A percentile compares a stretch with the other conserved stretches of the same genome.
Conservation (phyloP, 2,797 vertebrate species). For the Silurus aristotelis region DNA sequence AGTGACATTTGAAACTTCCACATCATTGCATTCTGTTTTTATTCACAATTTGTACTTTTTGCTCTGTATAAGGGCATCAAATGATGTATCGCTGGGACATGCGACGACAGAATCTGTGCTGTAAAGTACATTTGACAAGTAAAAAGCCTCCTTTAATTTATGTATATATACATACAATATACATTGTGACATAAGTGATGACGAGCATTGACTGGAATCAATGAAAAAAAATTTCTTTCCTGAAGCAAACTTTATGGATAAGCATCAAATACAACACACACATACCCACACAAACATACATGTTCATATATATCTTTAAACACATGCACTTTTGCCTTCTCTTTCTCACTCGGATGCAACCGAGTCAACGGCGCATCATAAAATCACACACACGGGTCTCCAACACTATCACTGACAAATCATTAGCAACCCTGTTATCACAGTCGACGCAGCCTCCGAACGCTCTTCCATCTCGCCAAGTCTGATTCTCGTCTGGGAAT, state of each 20-base stretch:
- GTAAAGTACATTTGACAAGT: too few relatives aligned
- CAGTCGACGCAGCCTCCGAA: neutral
- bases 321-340: neutral
- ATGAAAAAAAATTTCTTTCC: too few relatives aligned
- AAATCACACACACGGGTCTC: neutral
- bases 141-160: too few relatives aligned
- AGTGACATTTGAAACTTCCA: too few relatives aligned
- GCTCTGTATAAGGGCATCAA: too few relatives aligned
- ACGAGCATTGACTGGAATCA: too few relatives aligned
- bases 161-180: too few relatives aligned
- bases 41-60: too few relatives aligned
- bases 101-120: too few relatives aligned
- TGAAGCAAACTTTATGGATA: neutral
- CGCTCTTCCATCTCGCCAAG: neutral
- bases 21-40: too few relatives aligned
- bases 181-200: too few relatives aligned
- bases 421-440: constrained; percentile 13
- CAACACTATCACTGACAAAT: neutral
- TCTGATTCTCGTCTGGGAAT: neutral
- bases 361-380: neutral
- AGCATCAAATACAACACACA: neutral
- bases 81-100: too few relatives aligned
- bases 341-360: neutral
- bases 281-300: neutral
- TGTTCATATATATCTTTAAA: neutral